A percentile compares a stretch with the other conserved stretches of the same genome.
These are phyloP conservation scores for Pseudomyrmex pallidus DNA, from an alignment of 1,140 invertebrate genomes.

Conservation along the genomic window DNA sequence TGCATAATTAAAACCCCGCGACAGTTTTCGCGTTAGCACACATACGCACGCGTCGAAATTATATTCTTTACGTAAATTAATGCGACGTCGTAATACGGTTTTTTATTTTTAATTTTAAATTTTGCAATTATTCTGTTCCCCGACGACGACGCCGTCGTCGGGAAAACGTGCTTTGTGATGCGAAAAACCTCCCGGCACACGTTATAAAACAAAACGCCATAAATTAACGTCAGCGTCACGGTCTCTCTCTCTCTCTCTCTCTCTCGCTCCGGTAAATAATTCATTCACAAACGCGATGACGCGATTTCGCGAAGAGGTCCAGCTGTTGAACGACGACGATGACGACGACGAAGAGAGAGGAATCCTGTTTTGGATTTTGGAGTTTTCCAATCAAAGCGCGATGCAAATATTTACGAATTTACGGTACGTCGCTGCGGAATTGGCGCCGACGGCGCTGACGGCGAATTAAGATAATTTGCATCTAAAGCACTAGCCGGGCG, in stretches of 20 bases:
- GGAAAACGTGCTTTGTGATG: background rate
- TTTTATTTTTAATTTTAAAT: background rate
- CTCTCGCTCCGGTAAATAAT: constrained; percentile 24
- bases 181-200: constrained; percentile 11
- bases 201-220: constrained; percentile 36
- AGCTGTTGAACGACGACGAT: background rate
- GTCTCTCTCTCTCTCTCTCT: background rate
- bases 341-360: no score
- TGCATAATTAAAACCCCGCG: constrained; percentile 10
- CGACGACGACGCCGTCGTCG: background rate
- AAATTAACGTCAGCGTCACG: constrained; percentile 43
- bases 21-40: background rate
- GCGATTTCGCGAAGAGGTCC: constrained; percentile 14
- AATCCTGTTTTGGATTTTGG: background rate
- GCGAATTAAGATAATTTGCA: constrained; percentile 65
- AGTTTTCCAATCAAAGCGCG: constrained; percentile 45
- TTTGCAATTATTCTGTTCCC: constrained; percentile 15
- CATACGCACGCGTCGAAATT: background rate
- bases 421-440: constrained; percentile 33
- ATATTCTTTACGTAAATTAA: constrained; percentile 37
- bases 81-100: constrained; percentile 11
- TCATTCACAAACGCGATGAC: constrained; percentile 15
- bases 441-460: constrained; percentile 11
- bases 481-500: constrained; percentile 39
- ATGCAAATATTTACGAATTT: constrained; percentile 59